These are phyloP conservation scores for Ellobium chinense DNA, from an alignment of 2,888 invertebrate species.

Conservation along the genomic window DNA sequence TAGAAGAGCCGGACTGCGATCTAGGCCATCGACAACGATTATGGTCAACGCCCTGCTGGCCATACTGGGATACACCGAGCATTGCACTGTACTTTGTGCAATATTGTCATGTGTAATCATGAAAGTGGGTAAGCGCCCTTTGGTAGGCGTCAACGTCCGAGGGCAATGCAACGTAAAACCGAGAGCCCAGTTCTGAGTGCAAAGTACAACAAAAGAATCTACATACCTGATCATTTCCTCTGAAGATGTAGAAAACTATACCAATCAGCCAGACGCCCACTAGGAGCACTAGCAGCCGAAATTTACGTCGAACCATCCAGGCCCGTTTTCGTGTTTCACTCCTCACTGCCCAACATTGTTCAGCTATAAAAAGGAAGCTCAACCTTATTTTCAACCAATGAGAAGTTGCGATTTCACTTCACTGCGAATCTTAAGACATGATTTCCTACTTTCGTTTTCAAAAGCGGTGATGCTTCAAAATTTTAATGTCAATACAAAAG, in stretches of 20 bases:
- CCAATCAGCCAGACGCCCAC: conserved; percentile 68
- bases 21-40: too few species aligned
- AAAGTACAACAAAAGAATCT: neutral
- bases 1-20: too few species aligned
- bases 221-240: conserved; percentile 43
- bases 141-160: too few species aligned
- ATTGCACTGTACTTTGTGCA: too few species aligned
- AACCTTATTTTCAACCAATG: neutral
- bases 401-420: neutral
- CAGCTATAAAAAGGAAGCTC: neutral
- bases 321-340: neutral
- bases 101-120: too few species aligned
- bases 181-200: too few species aligned
- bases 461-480: neutral
- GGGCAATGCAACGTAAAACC: too few species aligned
- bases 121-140: too few species aligned
- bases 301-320: conserved; percentile 68
- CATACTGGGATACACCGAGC: too few species aligned
- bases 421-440: neutral
- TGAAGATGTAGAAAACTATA: conserved; percentile 63
- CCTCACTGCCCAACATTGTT: neutral
- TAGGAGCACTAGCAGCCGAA: conserved; percentile 66
- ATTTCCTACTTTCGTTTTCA: neutral
- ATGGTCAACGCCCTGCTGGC: too few species aligned
- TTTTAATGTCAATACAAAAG: too few species aligned